Base-by-base conservation (phyloP, 1,140 invertebrate genomes). In the Leguminivora glycinivorella region DNA sequence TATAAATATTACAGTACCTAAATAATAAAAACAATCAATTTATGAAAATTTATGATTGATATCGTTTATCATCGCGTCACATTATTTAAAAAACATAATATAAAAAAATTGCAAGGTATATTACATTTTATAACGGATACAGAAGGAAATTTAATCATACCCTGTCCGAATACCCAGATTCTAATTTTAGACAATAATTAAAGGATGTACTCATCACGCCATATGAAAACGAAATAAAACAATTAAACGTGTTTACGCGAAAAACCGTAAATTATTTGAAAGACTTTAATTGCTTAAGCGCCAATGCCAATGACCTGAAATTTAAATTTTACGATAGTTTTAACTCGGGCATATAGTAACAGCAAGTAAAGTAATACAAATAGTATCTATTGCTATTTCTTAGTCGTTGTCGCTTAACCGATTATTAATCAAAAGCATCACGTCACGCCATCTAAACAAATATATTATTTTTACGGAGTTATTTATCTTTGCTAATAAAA, bases 201-300 rank as follows among this genome's bases (percentile, higher is more conserved):
- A 29, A 58, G 56, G 56, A 58, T 29, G 56, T 26, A 26, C n/a
- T 29, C 56, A 58, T 58, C 22, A 58, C 3, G n/a, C 14, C 56
- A 58, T 4, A 58, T 58, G 4, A 58, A 58, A 58, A 58, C 56
- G 24, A 58, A 29, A 58, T 58, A 25, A 58, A 58, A 25, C 24
- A 58, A 58, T 58, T 26, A 26, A 58, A 58, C 19, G n/a, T 58
- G 56, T 58, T 58, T 58, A 58, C 56, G 25, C 56, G 24, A 26
- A 58, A 22, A 52, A 22, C 47, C 22, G 19, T 22, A 22, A 25
- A 14, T 58, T 58, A 56, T 24, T 56, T 56, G 56, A 24, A 25
- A 25, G 56, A 56, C 14, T 25, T 58, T 26, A 58, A 58, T 58
- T 58, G 25, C 25, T 58, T 58, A 29, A 58, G 56, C 56, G 56